Percentiles rank a stretch among this genome's conserved stretches.
phyloP scores from a whole-genome alignment of 2,797 vertebrate species.

The Dendrocincla tyrannina region DNA sequence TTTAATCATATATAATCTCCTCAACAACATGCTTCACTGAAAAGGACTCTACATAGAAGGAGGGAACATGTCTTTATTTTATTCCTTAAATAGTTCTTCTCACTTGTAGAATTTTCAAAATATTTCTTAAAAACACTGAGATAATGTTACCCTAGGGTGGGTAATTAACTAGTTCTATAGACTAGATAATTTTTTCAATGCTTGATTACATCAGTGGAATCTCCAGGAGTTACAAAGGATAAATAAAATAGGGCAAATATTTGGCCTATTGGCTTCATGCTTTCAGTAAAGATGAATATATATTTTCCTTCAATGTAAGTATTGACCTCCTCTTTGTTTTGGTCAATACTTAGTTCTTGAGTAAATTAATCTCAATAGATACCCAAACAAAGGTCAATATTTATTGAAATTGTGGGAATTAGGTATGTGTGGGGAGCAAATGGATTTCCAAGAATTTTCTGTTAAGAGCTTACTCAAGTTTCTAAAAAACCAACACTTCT shows the following conservation, averaged over 20 bases:
- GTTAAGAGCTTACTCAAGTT: not conserved
- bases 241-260: not conserved
- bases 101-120: not conserved
- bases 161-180: not conserved
- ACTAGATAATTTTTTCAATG: not conserved
- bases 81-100: not conserved
- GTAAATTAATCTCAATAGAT: conserved; percentile 22
- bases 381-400: not conserved
- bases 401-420: not conserved
- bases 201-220: not conserved
- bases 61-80: not conserved
- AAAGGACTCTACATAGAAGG: not conserved
- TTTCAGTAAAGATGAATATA: not conserved
- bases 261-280: not conserved
- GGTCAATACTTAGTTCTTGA: conserved; percentile 5
- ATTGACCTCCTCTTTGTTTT: conserved; percentile 8
- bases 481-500: not conserved
- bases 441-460: not conserved
- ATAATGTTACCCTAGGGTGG: not conserved
- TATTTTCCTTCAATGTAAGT: not conserved
- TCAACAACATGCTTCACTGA: not conserved
- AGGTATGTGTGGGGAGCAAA: not conserved
- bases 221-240: not conserved
- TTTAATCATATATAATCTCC: not conserved
- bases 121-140: not conserved